Percentiles rank a stretch among this genome's conserved stretches.
These are phyloP conservation scores for Falco novaeseelandiae DNA, from an alignment of 2,797 vertebrate genomes.

Conservation along the genomic window DNA sequence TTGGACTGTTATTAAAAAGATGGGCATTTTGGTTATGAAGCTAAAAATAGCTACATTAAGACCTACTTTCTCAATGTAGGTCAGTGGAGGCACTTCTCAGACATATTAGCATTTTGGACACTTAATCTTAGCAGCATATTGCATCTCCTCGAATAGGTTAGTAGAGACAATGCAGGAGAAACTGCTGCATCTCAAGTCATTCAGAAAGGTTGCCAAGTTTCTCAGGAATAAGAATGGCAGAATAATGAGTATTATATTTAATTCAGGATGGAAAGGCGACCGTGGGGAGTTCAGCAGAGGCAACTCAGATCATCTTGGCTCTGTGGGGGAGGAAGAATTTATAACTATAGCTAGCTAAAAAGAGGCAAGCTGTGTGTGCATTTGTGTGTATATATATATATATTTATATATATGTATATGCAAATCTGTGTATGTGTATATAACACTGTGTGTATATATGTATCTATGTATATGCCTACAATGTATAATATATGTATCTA, in stretches of 20 bases:
- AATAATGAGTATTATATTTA: slow-evolving; percentile 46
- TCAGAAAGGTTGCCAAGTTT: slow-evolving; percentile 43
- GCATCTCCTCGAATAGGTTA: slow-evolving; percentile 20
- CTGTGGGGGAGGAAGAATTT: slow-evolving; percentile 13
- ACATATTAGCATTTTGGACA: slow-evolving; percentile 29
- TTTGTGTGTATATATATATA: slow-evolving; percentile 25
- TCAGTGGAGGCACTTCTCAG: slow-evolving; percentile 48
- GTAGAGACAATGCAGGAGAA: slow-evolving; percentile 11
- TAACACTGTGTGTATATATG: slow-evolving; percentile 47
- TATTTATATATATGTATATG: slow-evolving; percentile 56
- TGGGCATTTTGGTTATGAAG: background rate
- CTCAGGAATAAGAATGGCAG: slow-evolving; percentile 24
- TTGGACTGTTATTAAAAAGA: background rate
- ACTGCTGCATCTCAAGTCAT: slow-evolving; percentile 4
- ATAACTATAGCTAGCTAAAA: slow-evolving; percentile 11
- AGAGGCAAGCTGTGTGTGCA: background rate
- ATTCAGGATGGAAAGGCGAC: background rate
- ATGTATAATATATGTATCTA: slow-evolving; percentile 64
- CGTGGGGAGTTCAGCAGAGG: slow-evolving; percentile 21
- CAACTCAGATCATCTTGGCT: background rate
- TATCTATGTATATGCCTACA: slow-evolving; percentile 59
- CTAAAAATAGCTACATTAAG: background rate
- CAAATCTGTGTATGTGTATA: slow-evolving; percentile 44
- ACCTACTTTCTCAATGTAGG: slow-evolving; percentile 36
- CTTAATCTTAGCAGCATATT: slow-evolving; percentile 12